Percentiles rank a stretch among this genome's conserved stretches.
Evolutionary conservation across 2,888 invertebrate species (phyloP).

Genomic region (Napeogenes sylphis): DNA sequence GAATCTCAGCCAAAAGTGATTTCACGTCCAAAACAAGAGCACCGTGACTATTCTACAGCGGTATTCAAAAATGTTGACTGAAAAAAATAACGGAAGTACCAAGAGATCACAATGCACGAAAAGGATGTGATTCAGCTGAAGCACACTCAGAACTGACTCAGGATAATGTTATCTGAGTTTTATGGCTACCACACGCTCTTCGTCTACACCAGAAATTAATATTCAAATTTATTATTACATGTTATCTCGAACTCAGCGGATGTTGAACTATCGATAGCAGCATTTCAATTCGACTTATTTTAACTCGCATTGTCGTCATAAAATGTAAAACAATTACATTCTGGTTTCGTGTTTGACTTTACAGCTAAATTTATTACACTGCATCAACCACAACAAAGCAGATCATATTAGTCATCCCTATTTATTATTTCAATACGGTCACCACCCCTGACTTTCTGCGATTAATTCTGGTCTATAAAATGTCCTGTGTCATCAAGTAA

Average conservation of each 20-base stretch:
- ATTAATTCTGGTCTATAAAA: no score
- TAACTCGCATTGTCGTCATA: conserved; percentile 12
- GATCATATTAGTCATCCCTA: conserved; percentile 41
- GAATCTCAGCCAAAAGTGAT: conserved; percentile 63
- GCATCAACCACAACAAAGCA: conserved; percentile 42
- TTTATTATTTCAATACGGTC: conserved; percentile 37
- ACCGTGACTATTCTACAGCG: conserved; percentile 47
- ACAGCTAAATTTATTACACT: conserved; percentile 39
- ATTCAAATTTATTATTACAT: conserved; percentile 38
- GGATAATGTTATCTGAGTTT: conserved; percentile 61
- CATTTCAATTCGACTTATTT: conserved; percentile 37
- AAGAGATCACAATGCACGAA: conserved; percentile 49
- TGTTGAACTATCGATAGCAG: conserved; percentile 47
- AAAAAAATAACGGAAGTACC: conserved; percentile 59
- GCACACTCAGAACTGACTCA: conserved; percentile 51
- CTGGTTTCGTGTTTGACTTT: conserved; percentile 38
- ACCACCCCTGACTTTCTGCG: no score
- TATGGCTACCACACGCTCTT: conserved; percentile 42
- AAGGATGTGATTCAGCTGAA: conserved; percentile 63
- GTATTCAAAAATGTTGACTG: conserved; percentile 55
- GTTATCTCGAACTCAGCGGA: conserved; percentile 62
- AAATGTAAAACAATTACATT: conserved; percentile 30
- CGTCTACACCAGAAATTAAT: conserved; percentile 37
- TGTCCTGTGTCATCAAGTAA: not conserved
- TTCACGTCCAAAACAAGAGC: conserved; percentile 55